phyloP scores from a whole-genome alignment of 2,113 vertebrate genomes.

The Cebidichthys violaceus region DNA sequence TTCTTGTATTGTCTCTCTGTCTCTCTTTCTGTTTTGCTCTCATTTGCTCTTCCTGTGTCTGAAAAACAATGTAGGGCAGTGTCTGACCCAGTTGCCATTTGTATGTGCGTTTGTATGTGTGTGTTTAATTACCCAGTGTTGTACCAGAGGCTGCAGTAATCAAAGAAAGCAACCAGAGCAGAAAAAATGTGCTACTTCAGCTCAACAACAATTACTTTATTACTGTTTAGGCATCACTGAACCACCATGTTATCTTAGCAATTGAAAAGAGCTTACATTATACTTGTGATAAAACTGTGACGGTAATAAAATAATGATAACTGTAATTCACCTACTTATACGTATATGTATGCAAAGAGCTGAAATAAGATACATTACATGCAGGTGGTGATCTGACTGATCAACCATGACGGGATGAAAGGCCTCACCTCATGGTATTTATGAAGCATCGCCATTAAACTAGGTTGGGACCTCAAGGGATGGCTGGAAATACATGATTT shows the following conservation, averaged over 20 bases:
- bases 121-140: slow-evolving; percentile 74
- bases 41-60: slow-evolving; percentile 71
- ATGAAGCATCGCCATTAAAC: slow-evolving; percentile 11
- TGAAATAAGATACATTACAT: neutral
- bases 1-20: slow-evolving; percentile 45
- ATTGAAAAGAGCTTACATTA: neutral
- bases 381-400: neutral
- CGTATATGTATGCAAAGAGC: neutral
- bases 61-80: slow-evolving; percentile 78
- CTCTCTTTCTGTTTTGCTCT: slow-evolving; percentile 50
- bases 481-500: slow-evolving; percentile 7
- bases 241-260: slow-evolving; percentile 22
- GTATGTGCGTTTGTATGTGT: slow-evolving; percentile 41
- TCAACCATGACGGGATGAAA: slow-evolving; percentile 1
- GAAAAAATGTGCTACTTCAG: slow-evolving; percentile 62
- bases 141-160: slow-evolving; percentile 69
- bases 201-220: slow-evolving; percentile 52
- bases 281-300: neutral
- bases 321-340: neutral
- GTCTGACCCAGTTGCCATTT: slow-evolving; percentile 81
- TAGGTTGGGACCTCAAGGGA: neutral
- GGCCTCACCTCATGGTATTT: slow-evolving; percentile 24
- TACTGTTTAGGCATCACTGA: slow-evolving; percentile 26
- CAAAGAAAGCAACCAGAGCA: slow-evolving; percentile 69
- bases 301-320: neutral